Base-by-base conservation (phyloP, 2,888 invertebrate genomes). In the Acanthococcus lagerstroemiae region DNA sequence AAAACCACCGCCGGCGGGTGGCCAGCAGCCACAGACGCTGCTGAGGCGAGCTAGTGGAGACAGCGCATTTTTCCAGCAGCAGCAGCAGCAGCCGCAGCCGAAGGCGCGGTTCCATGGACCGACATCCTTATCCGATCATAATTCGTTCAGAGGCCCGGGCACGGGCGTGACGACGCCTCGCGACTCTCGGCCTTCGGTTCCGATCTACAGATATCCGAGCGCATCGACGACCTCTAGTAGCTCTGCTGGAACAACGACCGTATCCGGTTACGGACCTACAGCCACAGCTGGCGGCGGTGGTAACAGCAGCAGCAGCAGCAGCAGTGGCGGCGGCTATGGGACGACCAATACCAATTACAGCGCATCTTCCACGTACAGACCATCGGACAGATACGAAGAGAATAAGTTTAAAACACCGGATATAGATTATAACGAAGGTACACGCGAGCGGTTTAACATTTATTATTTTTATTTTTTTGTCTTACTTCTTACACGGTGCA, bases 231-330 rank as follows among this genome's bases (percentile, higher is more conserved):
- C 12, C n/a, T 15, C 37, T 37, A 37, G 37, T n/a, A n/a, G n/a
- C n/a, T n/a, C n/a, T n/a, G n/a, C n/a, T n/a, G n/a, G n/a, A n/a
- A n/a, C 48, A 19, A 12, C 22, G 5, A 9, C 52, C 4, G 1
- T 15, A 1, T 22, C 5, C 24, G 7, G 15, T 22, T 52, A 21
- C 21, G 24, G 52, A 5, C 24, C 52, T 2, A 52, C 21, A 24
- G 5, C 22, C 15, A 24, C 52, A 7, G 7, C 22, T 46, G 27
- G 15, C 37, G 17, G 61, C 70, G 69, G 69, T 70, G 48, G 68
- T 71, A 67, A 69, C 70, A 68, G 65, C 72, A 68, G 21, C 70
- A 69, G 60, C 70, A 69, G 50, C 67, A 63, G 61, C 67, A 63
- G 22, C 71, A 70, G 19, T 68, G 68, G n/a, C 67, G 68, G 25